Evolutionary conservation across 2,797 vertebrate genomes (phyloP).

Genomic region (Dromococcyx pavoninus): DNA sequence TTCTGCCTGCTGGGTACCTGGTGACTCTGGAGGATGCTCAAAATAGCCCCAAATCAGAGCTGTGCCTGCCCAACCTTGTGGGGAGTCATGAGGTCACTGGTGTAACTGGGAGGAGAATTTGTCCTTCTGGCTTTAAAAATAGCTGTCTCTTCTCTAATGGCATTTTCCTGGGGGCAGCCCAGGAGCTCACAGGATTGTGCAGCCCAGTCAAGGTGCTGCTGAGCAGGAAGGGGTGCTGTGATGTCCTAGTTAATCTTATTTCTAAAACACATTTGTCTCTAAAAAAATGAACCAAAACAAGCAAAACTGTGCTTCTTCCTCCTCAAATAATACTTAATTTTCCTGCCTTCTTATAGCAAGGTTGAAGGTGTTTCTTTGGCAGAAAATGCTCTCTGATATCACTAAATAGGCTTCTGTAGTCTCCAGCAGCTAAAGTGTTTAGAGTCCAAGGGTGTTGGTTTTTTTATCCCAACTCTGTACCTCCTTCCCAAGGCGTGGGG

Average conservation of each 20-base stretch:
- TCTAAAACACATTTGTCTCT: neutral
- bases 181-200: neutral
- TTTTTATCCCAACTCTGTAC: neutral
- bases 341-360: neutral
- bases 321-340: neutral
- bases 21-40: slow-evolving; percentile 1
- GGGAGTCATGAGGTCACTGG: neutral
- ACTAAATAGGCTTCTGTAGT: slow-evolving; percentile 57
- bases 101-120: slow-evolving; percentile 42
- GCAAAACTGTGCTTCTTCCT: neutral
- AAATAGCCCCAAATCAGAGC: slow-evolving; percentile 9
- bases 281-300: neutral
- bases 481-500: neutral
- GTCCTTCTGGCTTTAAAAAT: slow-evolving; percentile 48
- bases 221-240: fast-evolving
- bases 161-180: slow-evolving; percentile 1
- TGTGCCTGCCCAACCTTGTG: neutral
- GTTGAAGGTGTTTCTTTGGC: neutral
- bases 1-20: neutral
- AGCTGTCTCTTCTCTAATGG: neutral
- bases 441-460: neutral
- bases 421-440: slow-evolving; percentile 43
- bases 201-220: neutral
- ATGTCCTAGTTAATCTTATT: neutral
- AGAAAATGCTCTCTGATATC: slow-evolving; percentile 35